Percentiles rank a stretch among this genome's conserved stretches.
Conservation (phyloP, 2,888 invertebrate species). For the Elegia similella region DNA sequence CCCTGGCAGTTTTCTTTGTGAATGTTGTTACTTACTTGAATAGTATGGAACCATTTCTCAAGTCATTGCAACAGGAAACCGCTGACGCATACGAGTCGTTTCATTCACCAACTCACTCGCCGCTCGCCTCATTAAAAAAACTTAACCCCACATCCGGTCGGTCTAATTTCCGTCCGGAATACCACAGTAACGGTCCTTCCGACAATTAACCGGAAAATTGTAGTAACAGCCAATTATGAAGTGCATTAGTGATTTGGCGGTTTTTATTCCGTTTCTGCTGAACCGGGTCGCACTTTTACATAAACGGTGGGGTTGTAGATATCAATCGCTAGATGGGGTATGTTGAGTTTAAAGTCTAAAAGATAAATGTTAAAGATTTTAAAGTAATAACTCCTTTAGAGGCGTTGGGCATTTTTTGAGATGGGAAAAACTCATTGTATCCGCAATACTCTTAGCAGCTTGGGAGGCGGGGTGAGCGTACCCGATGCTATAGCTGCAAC, state of each 20-base stretch:
- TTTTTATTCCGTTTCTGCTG: slow-evolving; percentile 21
- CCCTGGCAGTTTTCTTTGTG: no score
- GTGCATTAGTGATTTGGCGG: slow-evolving; percentile 24
- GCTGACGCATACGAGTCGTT: background rate
- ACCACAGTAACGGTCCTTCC: slow-evolving; percentile 15
- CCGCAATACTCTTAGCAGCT: no score
- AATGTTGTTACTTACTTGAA: no score
- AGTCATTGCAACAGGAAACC: background rate
- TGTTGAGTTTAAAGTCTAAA: no score
- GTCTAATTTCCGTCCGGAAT: slow-evolving; percentile 14
- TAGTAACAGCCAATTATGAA: slow-evolving; percentile 22
- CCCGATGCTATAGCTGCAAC: no score
- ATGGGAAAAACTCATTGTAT: no score
- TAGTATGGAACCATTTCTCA: slow-evolving; percentile 30
- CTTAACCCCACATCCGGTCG: slow-evolving; percentile 8
- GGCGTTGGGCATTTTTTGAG: no score
- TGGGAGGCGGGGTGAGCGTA: no score
- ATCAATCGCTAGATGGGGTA: background rate
- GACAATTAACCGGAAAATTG: slow-evolving; percentile 19
- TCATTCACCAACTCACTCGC: background rate
- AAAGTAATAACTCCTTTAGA: no score
- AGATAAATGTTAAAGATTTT: no score
- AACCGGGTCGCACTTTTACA: slow-evolving; percentile 19
- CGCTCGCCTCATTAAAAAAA: slow-evolving; percentile 3
- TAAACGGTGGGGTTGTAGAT: slow-evolving; percentile 13